Percentiles rank a stretch among this genome's conserved stretches.
Evolutionary conservation across 2,113 vertebrate species (phyloP).

Genomic region (Gymnarchus niloticus): DNA sequence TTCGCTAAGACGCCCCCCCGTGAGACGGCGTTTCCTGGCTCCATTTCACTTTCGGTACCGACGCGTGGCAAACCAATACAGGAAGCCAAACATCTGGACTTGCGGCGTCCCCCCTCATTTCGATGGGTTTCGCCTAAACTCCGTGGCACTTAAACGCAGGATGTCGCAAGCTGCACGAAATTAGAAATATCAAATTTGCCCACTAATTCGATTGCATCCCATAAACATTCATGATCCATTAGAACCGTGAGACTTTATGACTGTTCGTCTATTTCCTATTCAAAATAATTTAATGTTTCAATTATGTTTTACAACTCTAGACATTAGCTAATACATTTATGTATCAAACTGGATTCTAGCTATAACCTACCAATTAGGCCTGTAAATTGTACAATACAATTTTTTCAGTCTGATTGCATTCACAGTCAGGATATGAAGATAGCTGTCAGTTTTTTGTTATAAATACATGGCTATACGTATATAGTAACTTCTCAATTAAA

Average conservation of each 20-base stretch:
- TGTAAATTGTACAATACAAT: not conserved
- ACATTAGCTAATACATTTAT: not conserved
- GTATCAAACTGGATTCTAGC: not conserved
- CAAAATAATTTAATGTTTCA: not conserved
- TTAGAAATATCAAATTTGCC: conserved; percentile 6
- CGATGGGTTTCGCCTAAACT: not conserved
- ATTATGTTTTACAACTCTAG: not conserved
- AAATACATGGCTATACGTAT: too few species aligned
- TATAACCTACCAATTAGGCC: not conserved
- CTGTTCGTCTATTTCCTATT: not conserved
- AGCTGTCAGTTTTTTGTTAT: too few species aligned
- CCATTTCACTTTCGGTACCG: not conserved
- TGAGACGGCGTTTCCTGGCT: conserved; percentile 17
- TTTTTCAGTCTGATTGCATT: not conserved
- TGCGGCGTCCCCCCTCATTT: not conserved
- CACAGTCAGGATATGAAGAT: not conserved
- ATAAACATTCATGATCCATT: conserved; percentile 7
- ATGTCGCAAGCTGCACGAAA: conserved; percentile 1
- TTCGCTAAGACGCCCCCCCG: conserved; percentile 30
- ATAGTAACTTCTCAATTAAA: not conserved
- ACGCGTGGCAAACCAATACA: not conserved
- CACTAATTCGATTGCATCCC: not conserved
- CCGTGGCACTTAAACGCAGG: not conserved
- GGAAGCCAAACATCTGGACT: not conserved
- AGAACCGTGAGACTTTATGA: not conserved